Percentiles rank a stretch among this genome's conserved stretches.
These are phyloP conservation scores for Adelognathus sp. DNA, from an alignment of 2,888 invertebrate genomes.

Conservation along the genomic window DNA sequence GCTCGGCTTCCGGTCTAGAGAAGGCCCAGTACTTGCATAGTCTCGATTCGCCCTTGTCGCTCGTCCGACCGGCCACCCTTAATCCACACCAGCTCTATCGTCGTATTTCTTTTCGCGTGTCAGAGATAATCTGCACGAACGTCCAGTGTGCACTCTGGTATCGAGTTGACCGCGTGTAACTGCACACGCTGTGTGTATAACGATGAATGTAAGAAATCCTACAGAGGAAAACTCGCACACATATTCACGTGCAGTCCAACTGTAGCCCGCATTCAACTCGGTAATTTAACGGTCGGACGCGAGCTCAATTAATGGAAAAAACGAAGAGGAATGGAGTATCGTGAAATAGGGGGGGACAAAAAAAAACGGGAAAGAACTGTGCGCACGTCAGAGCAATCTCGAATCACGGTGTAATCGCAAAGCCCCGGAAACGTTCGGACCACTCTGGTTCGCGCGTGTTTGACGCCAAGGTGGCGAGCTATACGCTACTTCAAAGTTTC, in stretches of 20 bases:
- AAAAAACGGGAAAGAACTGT: not conserved
- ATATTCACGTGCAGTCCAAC: conserved; percentile 6
- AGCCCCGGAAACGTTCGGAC: not conserved
- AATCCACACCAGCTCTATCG: conserved; percentile 15
- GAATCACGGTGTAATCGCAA: conserved; percentile 4
- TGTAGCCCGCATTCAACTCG: conserved; percentile 41
- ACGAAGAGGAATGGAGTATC: not conserved
- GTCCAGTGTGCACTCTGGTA: conserved; percentile 40
- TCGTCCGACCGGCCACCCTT: not conserved
- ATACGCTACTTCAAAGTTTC: conserved; percentile 30
- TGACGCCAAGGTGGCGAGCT: conserved; percentile 17
- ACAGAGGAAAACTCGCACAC: not conserved
- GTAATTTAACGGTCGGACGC: conserved; percentile 45
- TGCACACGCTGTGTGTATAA: not conserved
- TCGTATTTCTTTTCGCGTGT: conserved; percentile 50
- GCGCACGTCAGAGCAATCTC: conserved; percentile 4
- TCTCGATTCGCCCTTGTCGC: conserved; percentile 16
- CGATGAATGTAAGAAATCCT: conserved; percentile 12
- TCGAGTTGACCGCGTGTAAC: conserved; percentile 25
- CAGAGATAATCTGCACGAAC: conserved; percentile 56
- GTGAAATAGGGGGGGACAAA: not conserved
- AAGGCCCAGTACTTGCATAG: conserved; percentile 22
- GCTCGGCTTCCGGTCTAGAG: conserved; percentile 30
- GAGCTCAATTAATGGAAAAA: conserved; percentile 35
- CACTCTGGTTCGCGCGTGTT: conserved; percentile 20